A percentile compares a stretch with the other conserved stretches of the same genome.
Conservation (phyloP, 2,113 vertebrate species). For the Grus americana region DNA sequence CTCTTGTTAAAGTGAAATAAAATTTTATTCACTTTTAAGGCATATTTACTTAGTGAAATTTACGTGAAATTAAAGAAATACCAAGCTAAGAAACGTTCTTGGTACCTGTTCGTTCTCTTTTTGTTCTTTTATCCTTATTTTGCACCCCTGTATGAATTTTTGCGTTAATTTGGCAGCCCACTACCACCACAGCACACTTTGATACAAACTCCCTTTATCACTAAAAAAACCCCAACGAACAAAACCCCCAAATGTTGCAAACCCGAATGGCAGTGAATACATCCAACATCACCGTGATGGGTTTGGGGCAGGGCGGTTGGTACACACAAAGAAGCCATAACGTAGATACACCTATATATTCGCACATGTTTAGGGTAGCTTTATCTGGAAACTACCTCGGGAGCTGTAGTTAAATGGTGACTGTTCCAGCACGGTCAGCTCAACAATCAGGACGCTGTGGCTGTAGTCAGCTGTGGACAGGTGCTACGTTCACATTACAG, state of each 20-base stretch:
- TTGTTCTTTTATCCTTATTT: neutral
- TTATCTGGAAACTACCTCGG: neutral
- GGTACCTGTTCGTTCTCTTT: neutral
- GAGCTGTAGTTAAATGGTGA: neutral
- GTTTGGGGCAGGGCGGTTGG: neutral
- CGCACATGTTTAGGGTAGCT: neutral
- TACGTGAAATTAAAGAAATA: conserved; percentile 80
- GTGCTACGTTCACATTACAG: neutral
- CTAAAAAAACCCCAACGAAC: neutral
- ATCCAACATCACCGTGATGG: fast-evolving
- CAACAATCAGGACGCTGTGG: neutral
- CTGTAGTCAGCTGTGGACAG: neutral
- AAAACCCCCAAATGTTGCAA: neutral
- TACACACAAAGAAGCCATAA: neutral
- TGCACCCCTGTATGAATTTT: neutral
- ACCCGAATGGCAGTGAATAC: neutral
- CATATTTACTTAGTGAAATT: conserved; percentile 84
- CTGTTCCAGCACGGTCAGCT: neutral
- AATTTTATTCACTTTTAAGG: conserved; percentile 90
- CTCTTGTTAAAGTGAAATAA: conserved; percentile 93
- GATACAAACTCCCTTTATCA: neutral
- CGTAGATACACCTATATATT: neutral
- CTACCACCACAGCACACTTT: neutral
- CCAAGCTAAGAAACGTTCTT: conserved; percentile 22
- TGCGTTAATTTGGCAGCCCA: neutral